Evolutionary conservation across 2,797 vertebrate genomes (phyloP).

Genomic region (Odontamblyopus lacepedii): DNA sequence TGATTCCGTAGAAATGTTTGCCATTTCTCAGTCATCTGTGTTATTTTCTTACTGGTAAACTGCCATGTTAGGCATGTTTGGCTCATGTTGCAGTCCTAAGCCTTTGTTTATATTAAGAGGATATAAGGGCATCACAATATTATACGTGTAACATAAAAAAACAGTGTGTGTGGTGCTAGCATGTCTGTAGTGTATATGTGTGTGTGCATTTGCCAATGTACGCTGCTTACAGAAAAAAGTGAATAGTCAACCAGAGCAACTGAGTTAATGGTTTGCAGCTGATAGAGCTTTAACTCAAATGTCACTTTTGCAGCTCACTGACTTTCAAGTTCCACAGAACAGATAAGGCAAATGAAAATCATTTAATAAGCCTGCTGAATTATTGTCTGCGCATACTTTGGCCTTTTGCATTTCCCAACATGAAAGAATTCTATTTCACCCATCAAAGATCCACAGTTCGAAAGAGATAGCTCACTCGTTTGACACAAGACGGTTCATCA

Average conservation of each 20-base stretch:
- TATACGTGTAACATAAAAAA: too few relatives aligned
- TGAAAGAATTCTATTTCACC: constrained; percentile 69
- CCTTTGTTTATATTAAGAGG: too few relatives aligned
- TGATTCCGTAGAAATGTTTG: too few relatives aligned
- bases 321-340: constrained; percentile 36
- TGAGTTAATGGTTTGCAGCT: constrained; percentile 19
- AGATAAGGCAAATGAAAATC: constrained; percentile 21
- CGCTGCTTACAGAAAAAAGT: constrained; percentile 27
- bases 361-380: constrained; percentile 41
- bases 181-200: not conserved
- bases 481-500: constrained; percentile 41
- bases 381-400: constrained; percentile 41
- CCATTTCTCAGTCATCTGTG: too few relatives aligned
- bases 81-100: too few relatives aligned
- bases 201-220: constrained; percentile 11
- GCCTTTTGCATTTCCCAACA: constrained; percentile 55
- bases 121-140: too few relatives aligned
- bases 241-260: constrained; percentile 26
- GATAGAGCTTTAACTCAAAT: constrained; percentile 52
- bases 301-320: constrained; percentile 31
- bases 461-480: constrained; percentile 60
- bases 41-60: too few relatives aligned
- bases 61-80: too few relatives aligned
- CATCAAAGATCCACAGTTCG: constrained; percentile 62
- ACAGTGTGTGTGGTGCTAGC: not conserved